Conservation (phyloP, 92 coral and sea anemone species). For the Chrysogorgia sp. region DNA sequence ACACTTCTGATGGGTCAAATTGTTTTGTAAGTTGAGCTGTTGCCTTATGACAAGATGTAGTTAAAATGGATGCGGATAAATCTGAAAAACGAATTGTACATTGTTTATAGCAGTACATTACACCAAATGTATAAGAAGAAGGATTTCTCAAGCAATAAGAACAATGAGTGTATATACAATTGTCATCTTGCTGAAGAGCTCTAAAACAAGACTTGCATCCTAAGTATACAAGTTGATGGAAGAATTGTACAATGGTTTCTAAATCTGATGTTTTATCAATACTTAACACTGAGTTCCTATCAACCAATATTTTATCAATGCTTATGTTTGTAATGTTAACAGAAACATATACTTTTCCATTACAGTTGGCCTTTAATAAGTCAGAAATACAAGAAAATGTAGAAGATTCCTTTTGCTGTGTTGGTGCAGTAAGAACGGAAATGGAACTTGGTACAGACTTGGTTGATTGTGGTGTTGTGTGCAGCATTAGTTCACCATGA, state of each 20-base stretch:
- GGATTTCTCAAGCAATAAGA: constrained; percentile 60
- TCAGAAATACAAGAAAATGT: constrained; percentile 60
- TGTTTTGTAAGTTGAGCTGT: constrained; percentile 61
- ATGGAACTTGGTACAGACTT: constrained; percentile 52
- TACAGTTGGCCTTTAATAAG: constrained; percentile 68
- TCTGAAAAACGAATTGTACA: constrained; percentile 54
- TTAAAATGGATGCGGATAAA: constrained; percentile 30
- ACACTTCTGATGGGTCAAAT: constrained; percentile 57
- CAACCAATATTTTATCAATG: constrained; percentile 34
- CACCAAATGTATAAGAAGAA: constrained; percentile 56
- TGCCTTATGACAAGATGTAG: constrained; percentile 45
- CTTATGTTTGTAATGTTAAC: constrained; percentile 54
- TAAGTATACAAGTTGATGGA: constrained; percentile 61
- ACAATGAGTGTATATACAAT: constrained; percentile 83
- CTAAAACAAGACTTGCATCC: constrained; percentile 82
- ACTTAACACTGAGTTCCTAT: constrained; percentile 33
- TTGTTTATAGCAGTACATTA: constrained; percentile 62
- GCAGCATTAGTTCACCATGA: constrained; percentile 55
- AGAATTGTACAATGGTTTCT: constrained; percentile 26
- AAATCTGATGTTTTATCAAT: constrained; percentile 19
- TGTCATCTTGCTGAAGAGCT: constrained; percentile 69
- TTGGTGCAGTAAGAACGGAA: constrained; percentile 32
- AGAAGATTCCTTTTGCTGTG: constrained; percentile 9
- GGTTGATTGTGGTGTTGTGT: constrained; percentile 82
- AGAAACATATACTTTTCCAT: constrained; percentile 66